phyloP scores from a whole-genome alignment of 2,888 invertebrate genomes.

The Rhingia rostrata region DNA sequence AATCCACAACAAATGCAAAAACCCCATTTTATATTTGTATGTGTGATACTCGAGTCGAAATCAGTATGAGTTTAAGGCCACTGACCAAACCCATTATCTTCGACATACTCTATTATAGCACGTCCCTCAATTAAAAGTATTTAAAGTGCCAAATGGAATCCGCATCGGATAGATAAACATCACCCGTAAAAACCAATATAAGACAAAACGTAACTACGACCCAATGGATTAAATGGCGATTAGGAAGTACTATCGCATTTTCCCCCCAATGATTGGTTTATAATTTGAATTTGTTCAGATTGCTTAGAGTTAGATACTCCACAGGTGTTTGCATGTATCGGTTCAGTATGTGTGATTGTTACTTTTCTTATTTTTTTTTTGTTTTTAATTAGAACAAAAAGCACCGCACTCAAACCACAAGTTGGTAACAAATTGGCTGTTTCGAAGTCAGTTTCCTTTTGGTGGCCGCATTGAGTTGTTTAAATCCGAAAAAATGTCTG shows the following conservation, averaged over 20 bases:
- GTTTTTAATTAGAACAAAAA: slow-evolving; percentile 47
- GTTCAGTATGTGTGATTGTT: slow-evolving; percentile 34
- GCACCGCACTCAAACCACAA: slow-evolving; percentile 27
- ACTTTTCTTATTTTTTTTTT: neutral
- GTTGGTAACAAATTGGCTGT: slow-evolving; percentile 44
- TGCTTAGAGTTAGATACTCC: slow-evolving; percentile 12
- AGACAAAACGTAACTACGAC: slow-evolving; percentile 10
- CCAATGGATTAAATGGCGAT: slow-evolving; percentile 9
- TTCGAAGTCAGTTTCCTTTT: slow-evolving; percentile 62
- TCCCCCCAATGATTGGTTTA: slow-evolving; percentile 14
- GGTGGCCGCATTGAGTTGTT: slow-evolving; percentile 58
- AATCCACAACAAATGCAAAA: no score
- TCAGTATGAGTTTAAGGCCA: neutral
- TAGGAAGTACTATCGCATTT: neutral
- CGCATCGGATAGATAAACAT: slow-evolving; percentile 2
- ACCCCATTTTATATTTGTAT: no score
- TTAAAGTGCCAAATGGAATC: slow-evolving; percentile 8
- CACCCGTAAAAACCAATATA: slow-evolving; percentile 18
- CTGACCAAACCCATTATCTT: slow-evolving; percentile 1
- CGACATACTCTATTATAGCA: slow-evolving; percentile 1
- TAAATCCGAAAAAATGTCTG: slow-evolving; percentile 51
- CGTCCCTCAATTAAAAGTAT: slow-evolving; percentile 1
- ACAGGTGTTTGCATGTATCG: neutral
- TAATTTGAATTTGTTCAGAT: slow-evolving; percentile 43
- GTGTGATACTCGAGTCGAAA: neutral